These are phyloP conservation scores for Tetramorium parvispinum DNA, from an alignment of 1,140 invertebrate species.

Conservation along the genomic window DNA sequence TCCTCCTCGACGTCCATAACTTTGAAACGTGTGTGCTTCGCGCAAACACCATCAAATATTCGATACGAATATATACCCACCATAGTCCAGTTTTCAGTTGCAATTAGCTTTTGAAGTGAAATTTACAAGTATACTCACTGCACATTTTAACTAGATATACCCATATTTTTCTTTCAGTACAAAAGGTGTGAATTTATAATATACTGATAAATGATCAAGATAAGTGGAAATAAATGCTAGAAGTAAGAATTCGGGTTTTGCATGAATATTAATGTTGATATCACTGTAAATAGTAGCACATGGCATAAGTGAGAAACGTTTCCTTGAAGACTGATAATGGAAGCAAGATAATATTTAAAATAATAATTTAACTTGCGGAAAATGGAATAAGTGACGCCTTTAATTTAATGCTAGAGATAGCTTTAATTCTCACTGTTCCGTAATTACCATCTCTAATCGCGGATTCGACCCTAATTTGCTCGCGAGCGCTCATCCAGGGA, in stretches of 20 bases:
- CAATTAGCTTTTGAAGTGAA: background rate
- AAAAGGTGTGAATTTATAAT: background rate
- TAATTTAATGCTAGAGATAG: slow-evolving; percentile 16
- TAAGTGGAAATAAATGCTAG: background rate
- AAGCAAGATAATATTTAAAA: background rate
- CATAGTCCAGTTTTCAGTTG: background rate
- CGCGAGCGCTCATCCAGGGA: slow-evolving; percentile 32
- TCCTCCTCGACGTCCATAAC: slow-evolving; percentile 26
- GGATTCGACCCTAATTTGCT: slow-evolving; percentile 37
- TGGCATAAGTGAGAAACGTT: background rate
- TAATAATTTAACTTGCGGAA: background rate
- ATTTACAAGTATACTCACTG: background rate
- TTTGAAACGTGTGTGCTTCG: slow-evolving; percentile 4
- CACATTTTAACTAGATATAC: background rate
- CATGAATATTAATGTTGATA: background rate
- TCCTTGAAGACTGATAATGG: background rate
- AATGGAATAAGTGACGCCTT: background rate
- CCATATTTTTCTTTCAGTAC: background rate
- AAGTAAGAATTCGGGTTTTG: background rate
- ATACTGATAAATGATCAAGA: background rate
- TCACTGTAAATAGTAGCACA: background rate
- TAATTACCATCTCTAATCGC: slow-evolving; percentile 42
- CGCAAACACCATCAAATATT: slow-evolving; percentile 26
- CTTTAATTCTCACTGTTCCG: background rate
- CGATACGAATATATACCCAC: background rate